Base-by-base conservation (phyloP, 2,113 vertebrate genomes). In the Nicator chloris region DNA sequence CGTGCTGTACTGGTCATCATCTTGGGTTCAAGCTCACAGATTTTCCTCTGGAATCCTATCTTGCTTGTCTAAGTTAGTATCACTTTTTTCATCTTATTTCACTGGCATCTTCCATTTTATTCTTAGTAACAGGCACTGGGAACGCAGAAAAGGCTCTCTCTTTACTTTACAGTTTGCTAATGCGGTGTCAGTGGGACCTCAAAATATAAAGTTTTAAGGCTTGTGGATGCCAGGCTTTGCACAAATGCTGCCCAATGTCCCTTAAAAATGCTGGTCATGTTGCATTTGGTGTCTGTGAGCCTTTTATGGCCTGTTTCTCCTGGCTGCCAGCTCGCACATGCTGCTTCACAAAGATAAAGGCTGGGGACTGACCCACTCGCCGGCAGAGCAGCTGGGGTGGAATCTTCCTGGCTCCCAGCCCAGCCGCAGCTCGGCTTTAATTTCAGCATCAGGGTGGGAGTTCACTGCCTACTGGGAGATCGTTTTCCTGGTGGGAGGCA, bases 301-400 rank as follows among this genome's bases (percentile, higher is more conserved):
- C 35, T 65, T 77, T 37, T 11, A 42, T 1, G 7, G 68, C 86
- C 64, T 5, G 24, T n/a, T 47, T 66, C 86, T 92, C 51, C n/a
- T 2, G 30, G 61, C 91, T 85, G 91, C 92, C 86, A 76, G 88
- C 90, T 66, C 27, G 1, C 4, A 10, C 5, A 6, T 70, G 84
- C 95, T 96, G 95, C 82, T 65, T 42, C 39, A 10, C 65, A 39
- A 31, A 95, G 96, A 97, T 96, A 96, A 96, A 94, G 63, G 88
- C 71, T 7, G n/a, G 65, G 59, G 64, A 42, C 17, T 9, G 22
- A 59, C 54, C 56, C 3, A 35, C 31, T 28, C 4, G 1, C 56
- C 13, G 0, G 77, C 15, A 4, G 59, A 82, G 59, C 77, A 81
- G 90, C 89, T 70, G 87, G 83, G 77, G 63, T 49, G 90, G 93